These are phyloP conservation scores for Drosophila bocki DNA, from an alignment of 1,140 invertebrate genomes.

Conservation along the genomic window DNA sequence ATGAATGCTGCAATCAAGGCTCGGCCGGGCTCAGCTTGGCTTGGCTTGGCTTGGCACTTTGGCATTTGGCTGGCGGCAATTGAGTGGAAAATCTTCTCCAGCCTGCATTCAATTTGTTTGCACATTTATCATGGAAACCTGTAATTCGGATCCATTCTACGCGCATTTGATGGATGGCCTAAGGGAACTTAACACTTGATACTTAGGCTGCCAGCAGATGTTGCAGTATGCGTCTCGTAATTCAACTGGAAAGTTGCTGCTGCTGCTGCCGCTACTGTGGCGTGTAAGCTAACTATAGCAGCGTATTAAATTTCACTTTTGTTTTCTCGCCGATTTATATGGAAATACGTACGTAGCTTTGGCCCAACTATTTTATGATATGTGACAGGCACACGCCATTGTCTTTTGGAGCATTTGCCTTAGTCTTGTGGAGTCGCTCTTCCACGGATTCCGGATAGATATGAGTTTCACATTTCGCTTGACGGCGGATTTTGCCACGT, in stretches of 20 bases:
- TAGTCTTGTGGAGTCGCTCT: not conserved
- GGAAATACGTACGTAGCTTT: conserved; percentile 38
- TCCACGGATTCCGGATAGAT: conserved; percentile 13
- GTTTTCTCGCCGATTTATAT: conserved; percentile 48
- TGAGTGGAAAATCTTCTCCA: conserved; percentile 45
- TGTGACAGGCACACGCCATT: conserved; percentile 52
- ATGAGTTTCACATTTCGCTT: conserved; percentile 59
- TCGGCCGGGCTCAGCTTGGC: conserved; percentile 30
- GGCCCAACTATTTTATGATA: conserved; percentile 43
- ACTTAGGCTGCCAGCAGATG: conserved; percentile 31
- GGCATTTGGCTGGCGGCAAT: conserved; percentile 59
- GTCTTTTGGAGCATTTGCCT: conserved; percentile 43
- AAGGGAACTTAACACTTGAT: conserved; percentile 30
- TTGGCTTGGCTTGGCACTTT: conserved; percentile 59
- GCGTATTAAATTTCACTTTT: conserved; percentile 76
- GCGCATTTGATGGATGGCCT: conserved; percentile 38
- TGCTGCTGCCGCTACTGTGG: conserved; percentile 25
- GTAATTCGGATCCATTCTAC: conserved; percentile 39
- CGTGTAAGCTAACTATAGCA: conserved; percentile 67
- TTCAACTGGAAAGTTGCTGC: conserved; percentile 63
- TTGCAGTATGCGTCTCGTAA: conserved; percentile 58
- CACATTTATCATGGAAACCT: conserved; percentile 61
- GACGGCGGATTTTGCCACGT: conserved; percentile 37
- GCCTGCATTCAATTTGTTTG: conserved; percentile 52
- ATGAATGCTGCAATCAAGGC: conserved; percentile 61